phyloP scores from a whole-genome alignment of 2,888 invertebrate genomes.

The Tetranychus truncatus region DNA sequence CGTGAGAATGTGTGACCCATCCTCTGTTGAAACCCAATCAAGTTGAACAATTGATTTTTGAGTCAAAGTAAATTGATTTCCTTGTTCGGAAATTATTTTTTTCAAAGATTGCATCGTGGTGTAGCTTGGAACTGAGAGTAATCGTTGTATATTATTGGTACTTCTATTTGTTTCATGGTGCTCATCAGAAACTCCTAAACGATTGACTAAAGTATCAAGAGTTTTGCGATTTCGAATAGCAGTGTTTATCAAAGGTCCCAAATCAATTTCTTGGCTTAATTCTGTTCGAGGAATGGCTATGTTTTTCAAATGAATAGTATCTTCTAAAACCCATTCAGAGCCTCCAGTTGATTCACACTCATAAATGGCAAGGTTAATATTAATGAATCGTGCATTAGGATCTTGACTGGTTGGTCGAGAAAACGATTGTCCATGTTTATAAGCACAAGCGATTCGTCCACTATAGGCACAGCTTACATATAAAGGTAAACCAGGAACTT shows the following conservation, averaged over 20 bases:
- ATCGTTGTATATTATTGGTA: slow-evolving; percentile 33
- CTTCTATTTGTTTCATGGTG: slow-evolving; percentile 22
- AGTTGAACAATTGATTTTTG: slow-evolving; percentile 83
- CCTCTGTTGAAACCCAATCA: slow-evolving; percentile 98
- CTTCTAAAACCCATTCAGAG: slow-evolving; percentile 71
- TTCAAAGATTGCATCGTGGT: slow-evolving; percentile 68
- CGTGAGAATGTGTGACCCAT: slow-evolving; percentile 90
- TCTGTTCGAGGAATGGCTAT: slow-evolving; percentile 45
- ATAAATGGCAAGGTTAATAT: slow-evolving; percentile 83
- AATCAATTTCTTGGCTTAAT: slow-evolving; percentile 22
- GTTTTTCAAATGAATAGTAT: slow-evolving; percentile 80
- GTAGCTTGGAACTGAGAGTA: slow-evolving; percentile 72
- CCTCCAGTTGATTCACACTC: slow-evolving; percentile 97
- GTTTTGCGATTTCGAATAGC: slow-evolving; percentile 25
- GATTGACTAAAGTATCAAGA: slow-evolving; percentile 24
- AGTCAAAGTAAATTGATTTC: slow-evolving; percentile 70
- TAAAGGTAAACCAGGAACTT: slow-evolving; percentile 63
- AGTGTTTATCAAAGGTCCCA: slow-evolving; percentile 25
- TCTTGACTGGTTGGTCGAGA: slow-evolving; percentile 56
- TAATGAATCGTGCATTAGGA: slow-evolving; percentile 63
- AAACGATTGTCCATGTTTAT: slow-evolving; percentile 76
- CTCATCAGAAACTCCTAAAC: slow-evolving; percentile 21
- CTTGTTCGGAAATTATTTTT: slow-evolving; percentile 73
- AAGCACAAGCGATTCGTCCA: slow-evolving; percentile 89
- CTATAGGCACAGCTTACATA: slow-evolving; percentile 94